A percentile compares a stretch with the other conserved stretches of the same genome.
Conservation (phyloP, 2,888 invertebrate species). For the Labia minor region DNA sequence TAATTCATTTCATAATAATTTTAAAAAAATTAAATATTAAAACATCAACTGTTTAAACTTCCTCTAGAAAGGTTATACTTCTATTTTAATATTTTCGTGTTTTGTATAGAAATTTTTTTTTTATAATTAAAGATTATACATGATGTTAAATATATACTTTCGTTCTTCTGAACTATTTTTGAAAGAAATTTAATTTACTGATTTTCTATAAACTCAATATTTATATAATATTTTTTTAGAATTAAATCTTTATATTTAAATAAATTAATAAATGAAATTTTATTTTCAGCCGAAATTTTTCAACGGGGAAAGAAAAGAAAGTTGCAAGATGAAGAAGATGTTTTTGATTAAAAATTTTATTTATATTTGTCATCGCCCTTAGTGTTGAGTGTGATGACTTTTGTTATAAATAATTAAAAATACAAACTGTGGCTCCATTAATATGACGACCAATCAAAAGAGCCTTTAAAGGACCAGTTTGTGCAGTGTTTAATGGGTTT, state of each 20-base stretch:
- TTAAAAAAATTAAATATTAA: no score
- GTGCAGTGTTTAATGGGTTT: not conserved
- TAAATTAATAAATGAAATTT: slow-evolving; percentile 18
- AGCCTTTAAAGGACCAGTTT: not conserved
- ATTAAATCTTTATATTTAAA: slow-evolving; percentile 1
- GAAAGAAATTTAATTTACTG: not conserved
- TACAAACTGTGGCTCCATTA: not conserved
- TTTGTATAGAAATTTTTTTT: no score
- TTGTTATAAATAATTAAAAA: not conserved
- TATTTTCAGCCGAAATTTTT: slow-evolving; percentile 40
- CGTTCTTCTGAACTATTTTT: not conserved
- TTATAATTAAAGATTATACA: no score
- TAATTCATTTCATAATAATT: no score
- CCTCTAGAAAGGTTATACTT: no score
- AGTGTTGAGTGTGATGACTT: not conserved
- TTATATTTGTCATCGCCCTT: not conserved
- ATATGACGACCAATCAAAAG: not conserved
- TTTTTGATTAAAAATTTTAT: not conserved
- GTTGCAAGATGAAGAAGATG: slow-evolving; percentile 46
- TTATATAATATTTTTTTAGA: not conserved
- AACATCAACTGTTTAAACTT: no score
- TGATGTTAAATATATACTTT: slow-evolving; percentile 15
- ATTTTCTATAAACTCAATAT: not conserved
- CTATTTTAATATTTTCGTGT: no score
- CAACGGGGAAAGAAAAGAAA: slow-evolving; percentile 62